phyloP scores from a whole-genome alignment of 2,797 vertebrate genomes.

The Hemibagrus guttatus region DNA sequence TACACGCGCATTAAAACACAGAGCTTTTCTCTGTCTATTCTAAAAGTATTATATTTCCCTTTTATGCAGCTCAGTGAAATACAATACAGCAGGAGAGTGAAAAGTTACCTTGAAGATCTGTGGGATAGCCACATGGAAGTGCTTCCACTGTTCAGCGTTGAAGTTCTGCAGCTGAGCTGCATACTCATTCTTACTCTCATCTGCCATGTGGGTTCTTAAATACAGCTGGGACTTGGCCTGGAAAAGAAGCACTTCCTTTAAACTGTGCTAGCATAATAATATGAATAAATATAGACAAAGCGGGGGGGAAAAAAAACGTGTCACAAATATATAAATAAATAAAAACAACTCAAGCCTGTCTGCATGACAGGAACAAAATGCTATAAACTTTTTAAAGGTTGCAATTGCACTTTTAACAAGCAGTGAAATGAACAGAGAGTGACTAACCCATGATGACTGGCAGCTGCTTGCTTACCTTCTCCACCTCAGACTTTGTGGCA shows the following conservation, averaged over 20 bases:
- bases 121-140: slow-evolving; percentile 93
- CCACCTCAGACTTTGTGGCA: slow-evolving; percentile 97
- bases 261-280: background rate
- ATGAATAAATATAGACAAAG: background rate
- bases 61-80: background rate
- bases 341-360: background rate
- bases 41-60: background rate
- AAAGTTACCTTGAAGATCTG: slow-evolving; percentile 95
- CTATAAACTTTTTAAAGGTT: no score
- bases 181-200: slow-evolving; percentile 98
- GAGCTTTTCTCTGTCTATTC: background rate
- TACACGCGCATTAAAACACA: background rate
- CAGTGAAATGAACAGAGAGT: background rate
- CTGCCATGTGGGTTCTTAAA: slow-evolving; percentile 91
- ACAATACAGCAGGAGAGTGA: background rate
- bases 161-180: slow-evolving; percentile 96
- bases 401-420: background rate
- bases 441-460: background rate
- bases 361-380: background rate
- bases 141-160: slow-evolving; percentile 95
- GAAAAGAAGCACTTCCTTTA: background rate
- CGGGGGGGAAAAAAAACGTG: background rate
- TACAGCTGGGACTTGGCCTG: slow-evolving; percentile 96
- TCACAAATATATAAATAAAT: background rate
- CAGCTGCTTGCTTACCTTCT: slow-evolving; percentile 83